Evolutionary conservation across 2,888 invertebrate genomes (phyloP).

Genomic region (Camptogramma bilineatum): DNA sequence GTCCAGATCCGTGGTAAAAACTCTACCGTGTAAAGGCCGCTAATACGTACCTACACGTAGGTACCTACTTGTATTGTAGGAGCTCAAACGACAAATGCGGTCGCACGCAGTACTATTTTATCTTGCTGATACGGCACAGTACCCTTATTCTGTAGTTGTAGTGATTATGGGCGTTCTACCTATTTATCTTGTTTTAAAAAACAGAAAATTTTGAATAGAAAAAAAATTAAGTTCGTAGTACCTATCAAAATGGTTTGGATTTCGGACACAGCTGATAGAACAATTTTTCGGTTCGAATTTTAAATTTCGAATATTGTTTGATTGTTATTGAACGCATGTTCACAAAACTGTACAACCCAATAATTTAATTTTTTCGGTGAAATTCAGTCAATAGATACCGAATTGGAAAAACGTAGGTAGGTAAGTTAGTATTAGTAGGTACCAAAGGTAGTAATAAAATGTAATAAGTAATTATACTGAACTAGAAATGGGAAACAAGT

Average conservation of each 20-base stretch:
- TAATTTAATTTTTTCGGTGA: neutral
- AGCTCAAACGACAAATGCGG: conserved; percentile 12
- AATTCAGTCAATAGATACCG: no score
- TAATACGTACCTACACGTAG: no score
- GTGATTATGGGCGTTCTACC: conserved; percentile 8
- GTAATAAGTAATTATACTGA: no score
- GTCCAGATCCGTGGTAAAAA: no score
- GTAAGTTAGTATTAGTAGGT: no score
- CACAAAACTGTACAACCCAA: neutral
- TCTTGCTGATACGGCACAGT: conserved; percentile 23
- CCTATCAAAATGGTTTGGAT: conserved; percentile 4
- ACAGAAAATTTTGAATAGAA: neutral
- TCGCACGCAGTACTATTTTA: conserved; percentile 11
- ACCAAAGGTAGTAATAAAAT: no score
- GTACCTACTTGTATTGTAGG: neutral
- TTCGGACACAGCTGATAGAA: neutral
- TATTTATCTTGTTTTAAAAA: neutral
- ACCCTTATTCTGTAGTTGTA: conserved; percentile 6
- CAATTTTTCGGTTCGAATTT: neutral
- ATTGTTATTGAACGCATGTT: neutral
- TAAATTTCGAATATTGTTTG: neutral
- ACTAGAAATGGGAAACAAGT: no score
- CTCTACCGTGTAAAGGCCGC: no score
- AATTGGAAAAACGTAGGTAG: no score
- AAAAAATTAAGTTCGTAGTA: no score